Conservation (phyloP, 2,888 invertebrate species). For the Drosophila lacicola region DNA sequence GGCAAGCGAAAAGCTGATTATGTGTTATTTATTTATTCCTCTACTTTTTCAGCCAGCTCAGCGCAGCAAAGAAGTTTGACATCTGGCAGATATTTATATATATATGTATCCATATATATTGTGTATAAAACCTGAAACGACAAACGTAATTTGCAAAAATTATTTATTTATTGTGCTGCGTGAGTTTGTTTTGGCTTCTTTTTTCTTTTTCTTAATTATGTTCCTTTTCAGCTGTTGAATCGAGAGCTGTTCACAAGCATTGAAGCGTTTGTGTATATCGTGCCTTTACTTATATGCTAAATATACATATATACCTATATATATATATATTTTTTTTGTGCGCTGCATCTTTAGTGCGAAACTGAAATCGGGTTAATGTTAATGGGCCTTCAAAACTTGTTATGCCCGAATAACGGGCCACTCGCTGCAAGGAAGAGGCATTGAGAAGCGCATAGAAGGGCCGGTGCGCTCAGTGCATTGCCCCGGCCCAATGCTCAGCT, state of each 20-base stretch:
- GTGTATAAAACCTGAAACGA: constrained; percentile 30
- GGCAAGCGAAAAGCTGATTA: constrained; percentile 43
- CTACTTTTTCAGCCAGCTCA: constrained; percentile 14
- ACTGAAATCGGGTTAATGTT: constrained; percentile 76
- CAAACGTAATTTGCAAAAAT: constrained; percentile 44
- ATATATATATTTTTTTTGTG: constrained; percentile 1
- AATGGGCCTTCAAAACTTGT: constrained; percentile 64
- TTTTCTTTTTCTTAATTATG: constrained; percentile 6
- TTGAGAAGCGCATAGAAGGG: constrained; percentile 47
- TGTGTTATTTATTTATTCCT: constrained; percentile 25
- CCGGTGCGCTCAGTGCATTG: constrained; percentile 23
- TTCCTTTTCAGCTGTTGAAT: constrained; percentile 19
- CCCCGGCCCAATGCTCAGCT: constrained; percentile 37
- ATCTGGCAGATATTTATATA: constrained; percentile 18
- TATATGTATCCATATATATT: constrained; percentile 1
- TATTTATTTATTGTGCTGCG: constrained; percentile 29
- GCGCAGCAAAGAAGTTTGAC: not conserved
- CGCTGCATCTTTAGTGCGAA: constrained; percentile 38
- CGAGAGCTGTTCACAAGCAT: constrained; percentile 20
- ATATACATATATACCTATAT: not conserved
- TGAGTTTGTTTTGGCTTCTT: constrained; percentile 17
- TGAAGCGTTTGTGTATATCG: constrained; percentile 14
- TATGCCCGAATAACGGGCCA: constrained; percentile 50
- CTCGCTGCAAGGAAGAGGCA: constrained; percentile 6
- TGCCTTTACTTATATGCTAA: constrained; percentile 6